Conservation (phyloP, 2,797 vertebrate genomes). For the Siniperca scherzeri region DNA sequence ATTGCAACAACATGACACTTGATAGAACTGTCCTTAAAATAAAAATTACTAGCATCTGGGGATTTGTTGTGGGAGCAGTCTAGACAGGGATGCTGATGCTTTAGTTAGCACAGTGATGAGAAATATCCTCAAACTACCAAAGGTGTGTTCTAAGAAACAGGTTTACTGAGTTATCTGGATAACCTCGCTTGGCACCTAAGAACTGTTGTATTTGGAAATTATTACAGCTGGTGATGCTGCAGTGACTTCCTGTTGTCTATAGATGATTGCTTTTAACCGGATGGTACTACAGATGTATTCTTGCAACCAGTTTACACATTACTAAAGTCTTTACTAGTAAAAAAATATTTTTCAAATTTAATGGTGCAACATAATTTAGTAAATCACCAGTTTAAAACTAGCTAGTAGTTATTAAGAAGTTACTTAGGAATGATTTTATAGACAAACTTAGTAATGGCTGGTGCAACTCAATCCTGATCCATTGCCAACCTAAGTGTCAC, state of each 20-base stretch:
- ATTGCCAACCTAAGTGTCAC: background rate
- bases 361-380: background rate
- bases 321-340: background rate
- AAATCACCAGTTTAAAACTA: background rate
- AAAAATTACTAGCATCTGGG: constrained; percentile 19
- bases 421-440: background rate
- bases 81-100: constrained; percentile 18
- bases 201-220: background rate
- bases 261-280: constrained; percentile 11
- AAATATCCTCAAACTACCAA: constrained; percentile 11
- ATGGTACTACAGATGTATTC: background rate
- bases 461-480: constrained; percentile 2
- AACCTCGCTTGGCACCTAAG: background rate
- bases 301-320: background rate
- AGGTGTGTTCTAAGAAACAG: background rate
- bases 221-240: constrained; percentile 6
- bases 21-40: constrained; percentile 41
- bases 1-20: constrained; percentile 53
- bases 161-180: background rate
- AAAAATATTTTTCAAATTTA: background rate
- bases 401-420: background rate
- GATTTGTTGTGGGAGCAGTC: constrained; percentile 29
- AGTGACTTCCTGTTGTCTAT: constrained; percentile 1
- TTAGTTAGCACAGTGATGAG: background rate
- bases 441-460: background rate